phyloP scores from a whole-genome alignment of 2,113 vertebrate genomes.

The Chunga burmeisteri region DNA sequence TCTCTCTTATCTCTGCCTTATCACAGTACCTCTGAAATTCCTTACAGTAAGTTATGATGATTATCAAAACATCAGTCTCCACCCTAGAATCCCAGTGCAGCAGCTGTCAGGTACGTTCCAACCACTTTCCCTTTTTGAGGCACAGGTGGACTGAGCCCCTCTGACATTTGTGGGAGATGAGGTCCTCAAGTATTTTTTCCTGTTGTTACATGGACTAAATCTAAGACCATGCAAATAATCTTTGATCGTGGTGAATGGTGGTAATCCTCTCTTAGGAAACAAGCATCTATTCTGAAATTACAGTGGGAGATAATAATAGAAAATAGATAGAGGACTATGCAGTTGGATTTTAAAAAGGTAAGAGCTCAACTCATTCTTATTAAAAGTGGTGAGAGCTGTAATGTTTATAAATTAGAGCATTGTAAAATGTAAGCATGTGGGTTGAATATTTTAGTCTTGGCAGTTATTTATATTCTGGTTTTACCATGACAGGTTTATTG shows the following conservation, averaged over 20 bases:
- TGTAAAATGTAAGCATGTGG: conserved; percentile 18
- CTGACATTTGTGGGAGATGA: neutral
- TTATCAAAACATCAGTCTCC: neutral
- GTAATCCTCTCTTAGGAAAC: neutral
- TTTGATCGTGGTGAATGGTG: neutral
- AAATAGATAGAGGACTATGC: neutral
- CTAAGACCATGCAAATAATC: neutral
- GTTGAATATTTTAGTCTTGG: conserved; percentile 25
- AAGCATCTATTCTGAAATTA: neutral
- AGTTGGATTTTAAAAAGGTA: neutral
- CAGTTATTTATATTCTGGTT: conserved; percentile 1
- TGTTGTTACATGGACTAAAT: neutral
- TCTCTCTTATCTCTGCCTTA: neutral
- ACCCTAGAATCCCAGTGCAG: neutral
- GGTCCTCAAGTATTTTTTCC: neutral
- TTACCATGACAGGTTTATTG: conserved; percentile 22
- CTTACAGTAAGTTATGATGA: neutral
- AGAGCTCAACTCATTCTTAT: neutral
- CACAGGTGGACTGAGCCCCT: neutral
- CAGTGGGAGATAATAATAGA: neutral
- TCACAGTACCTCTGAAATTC: neutral
- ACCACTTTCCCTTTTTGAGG: neutral
- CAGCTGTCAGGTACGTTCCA: neutral
- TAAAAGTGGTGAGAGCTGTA: conserved; percentile 30
- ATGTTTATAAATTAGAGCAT: conserved; percentile 47